Base-by-base conservation (phyloP, 2,797 vertebrate genomes). In the Aplochiton taeniatus region DNA sequence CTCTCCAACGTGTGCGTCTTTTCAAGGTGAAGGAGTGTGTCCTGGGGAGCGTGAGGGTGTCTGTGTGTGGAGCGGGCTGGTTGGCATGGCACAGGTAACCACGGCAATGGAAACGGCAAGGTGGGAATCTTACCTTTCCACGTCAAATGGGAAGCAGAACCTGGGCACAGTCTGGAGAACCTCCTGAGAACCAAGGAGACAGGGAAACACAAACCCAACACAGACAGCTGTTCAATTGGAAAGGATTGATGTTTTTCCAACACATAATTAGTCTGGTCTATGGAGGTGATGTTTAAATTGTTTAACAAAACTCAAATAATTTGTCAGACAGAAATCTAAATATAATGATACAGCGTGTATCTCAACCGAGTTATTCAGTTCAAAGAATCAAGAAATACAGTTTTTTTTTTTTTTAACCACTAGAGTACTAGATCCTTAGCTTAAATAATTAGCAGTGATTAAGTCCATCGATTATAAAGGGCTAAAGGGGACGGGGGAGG, bases 91-190 rank as follows among this genome's bases (percentile, higher is more conserved):
- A 57, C 46, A 42, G 19, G 11, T 3, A 3, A 20, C 19, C 13
- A 48, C 43, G 46, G n/a, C 82, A 46, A 45, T 47, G 63, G 68
- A 74, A 82, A 66, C 57, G 13, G 63, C 0, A 0, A 45, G 70
- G 80, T 76, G 61, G 70, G 80, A 78, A 87, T 72, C 75, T 48
- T 95, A 99, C 97, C 96, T 96, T 93, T 95, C 95, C 82, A 96
- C 58, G 65, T 98, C 96, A 90, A 98, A 98, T 68, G 97, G 97
- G 90, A 98, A 99, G 92, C 97, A 99, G 94, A 99, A 99, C 93
- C 95, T 98, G 66, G 96, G 95, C 84, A 98, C 88, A 0, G 90
- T 97, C 90, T 94, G 95, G 69, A 99, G 91, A 70, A 98, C 92
- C 89, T 98, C 96, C 97, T 99, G 80, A 77, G 76, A 79, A 88